phyloP scores from a whole-genome alignment of 2,888 invertebrate species.

The Zaprionus lineosus region DNA sequence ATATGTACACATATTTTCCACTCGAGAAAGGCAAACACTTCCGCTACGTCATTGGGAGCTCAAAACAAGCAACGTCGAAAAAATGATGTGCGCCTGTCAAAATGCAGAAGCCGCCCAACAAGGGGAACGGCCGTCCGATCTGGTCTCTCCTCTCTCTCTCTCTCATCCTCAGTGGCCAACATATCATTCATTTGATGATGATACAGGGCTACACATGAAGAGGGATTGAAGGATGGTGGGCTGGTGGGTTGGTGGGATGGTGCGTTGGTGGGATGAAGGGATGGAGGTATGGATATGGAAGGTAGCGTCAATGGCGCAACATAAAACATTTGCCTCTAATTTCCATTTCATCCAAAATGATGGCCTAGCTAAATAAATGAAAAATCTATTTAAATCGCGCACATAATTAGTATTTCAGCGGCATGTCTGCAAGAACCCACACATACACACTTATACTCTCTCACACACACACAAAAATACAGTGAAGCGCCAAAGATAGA shows the following conservation, averaged over 20 bases:
- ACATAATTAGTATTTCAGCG: conserved; percentile 79
- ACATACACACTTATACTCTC: conserved; percentile 13
- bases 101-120: conserved; percentile 50
- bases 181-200: conserved; percentile 5
- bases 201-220: too few species aligned
- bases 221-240: too few species aligned
- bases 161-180: conserved; percentile 14
- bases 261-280: conserved; percentile 33
- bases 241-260: too few species aligned
- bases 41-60: conserved; percentile 66
- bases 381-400: conserved; percentile 79
- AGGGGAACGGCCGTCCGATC: neutral
- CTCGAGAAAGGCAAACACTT: conserved; percentile 56
- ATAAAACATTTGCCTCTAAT: conserved; percentile 76
- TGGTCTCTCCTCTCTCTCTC: too few species aligned
- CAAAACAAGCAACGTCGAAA: conserved; percentile 60
- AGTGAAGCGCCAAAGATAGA: conserved; percentile 53
- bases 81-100: conserved; percentile 74
- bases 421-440: conserved; percentile 58
- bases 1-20: conserved; percentile 31
- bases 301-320: conserved; percentile 63
- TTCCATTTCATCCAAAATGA: conserved; percentile 67
- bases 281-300: conserved; percentile 9
- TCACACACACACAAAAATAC: conserved; percentile 2
- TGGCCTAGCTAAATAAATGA: conserved; percentile 76